phyloP scores from a whole-genome alignment of 2,888 invertebrate genomes.

The Melipona bicolor region DNA sequence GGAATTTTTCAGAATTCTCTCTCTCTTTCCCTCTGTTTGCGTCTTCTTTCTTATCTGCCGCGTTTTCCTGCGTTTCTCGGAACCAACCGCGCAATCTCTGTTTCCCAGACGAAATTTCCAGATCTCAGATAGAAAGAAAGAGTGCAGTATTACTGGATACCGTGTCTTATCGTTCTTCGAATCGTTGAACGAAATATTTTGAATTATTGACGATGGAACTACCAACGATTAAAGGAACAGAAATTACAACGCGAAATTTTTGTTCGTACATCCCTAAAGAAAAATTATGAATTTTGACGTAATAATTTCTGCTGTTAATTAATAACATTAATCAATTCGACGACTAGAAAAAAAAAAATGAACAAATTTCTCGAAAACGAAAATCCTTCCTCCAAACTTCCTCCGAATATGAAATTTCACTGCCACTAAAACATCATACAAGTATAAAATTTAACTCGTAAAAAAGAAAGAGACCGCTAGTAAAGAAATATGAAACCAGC shows the following conservation, averaged over 20 bases:
- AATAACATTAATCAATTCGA: too few relatives aligned
- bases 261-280: too few relatives aligned
- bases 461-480: not conserved
- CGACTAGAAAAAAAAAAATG: too few relatives aligned
- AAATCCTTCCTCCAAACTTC: too few relatives aligned
- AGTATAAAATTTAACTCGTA: not conserved
- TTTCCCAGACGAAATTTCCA: not conserved
- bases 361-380: too few relatives aligned
- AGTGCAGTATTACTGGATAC: not conserved
- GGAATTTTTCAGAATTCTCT: constrained; percentile 11
- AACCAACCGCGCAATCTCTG: not conserved
- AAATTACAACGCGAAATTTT: too few relatives aligned
- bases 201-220: too few relatives aligned
- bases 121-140: not conserved
- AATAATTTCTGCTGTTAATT: too few relatives aligned
- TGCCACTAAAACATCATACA: not conserved
- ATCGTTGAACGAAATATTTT: too few relatives aligned
- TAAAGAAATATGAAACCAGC: not conserved
- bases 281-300: too few relatives aligned
- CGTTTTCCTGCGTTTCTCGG: not conserved
- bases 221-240: too few relatives aligned
- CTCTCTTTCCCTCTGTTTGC: not conserved
- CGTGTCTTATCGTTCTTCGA: too few relatives aligned
- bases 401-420: not conserved
- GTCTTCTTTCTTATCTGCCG: not conserved